A percentile compares a stretch with the other conserved stretches of the same genome.
Evolutionary conservation across 1,140 invertebrate genomes (phyloP).

Genomic region (Pseudomyrmex sp.): DNA sequence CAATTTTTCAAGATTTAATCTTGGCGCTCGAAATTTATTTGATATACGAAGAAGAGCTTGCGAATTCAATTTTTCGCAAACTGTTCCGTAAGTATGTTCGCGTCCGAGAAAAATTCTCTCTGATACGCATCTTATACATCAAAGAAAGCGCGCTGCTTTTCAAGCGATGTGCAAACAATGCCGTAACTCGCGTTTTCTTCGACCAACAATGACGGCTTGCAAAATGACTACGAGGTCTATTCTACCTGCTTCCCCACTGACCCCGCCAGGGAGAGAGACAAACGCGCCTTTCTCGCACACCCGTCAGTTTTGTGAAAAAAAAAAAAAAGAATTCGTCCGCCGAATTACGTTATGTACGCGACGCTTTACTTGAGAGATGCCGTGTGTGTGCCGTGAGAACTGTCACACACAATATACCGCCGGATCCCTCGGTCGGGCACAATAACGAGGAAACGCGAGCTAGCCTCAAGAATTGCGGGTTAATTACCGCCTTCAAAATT

Average conservation of each 20-base stretch:
- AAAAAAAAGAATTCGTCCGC: conserved; percentile 21
- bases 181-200: conserved; percentile 39
- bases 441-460: conserved; percentile 69
- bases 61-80: background rate
- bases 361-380: conserved; percentile 16
- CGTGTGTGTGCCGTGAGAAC: conserved; percentile 56
- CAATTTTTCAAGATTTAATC: no score
- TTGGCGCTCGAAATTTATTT: no score
- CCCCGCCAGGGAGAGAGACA: conserved; percentile 3
- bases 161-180: conserved; percentile 9
- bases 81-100: background rate
- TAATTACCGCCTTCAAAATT: conserved; percentile 68
- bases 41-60: no score
- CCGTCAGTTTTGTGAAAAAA: conserved; percentile 22
- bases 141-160: conserved; percentile 34
- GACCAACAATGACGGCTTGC: conserved; percentile 42
- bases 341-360: conserved; percentile 49
- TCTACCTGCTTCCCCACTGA: background rate
- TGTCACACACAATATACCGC: conserved; percentile 55
- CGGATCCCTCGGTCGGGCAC: conserved; percentile 16
- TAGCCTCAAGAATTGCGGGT: conserved; percentile 15
- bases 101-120: background rate
- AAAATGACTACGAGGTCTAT: conserved; percentile 15
- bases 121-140: background rate
- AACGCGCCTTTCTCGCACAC: conserved; percentile 12